These are phyloP conservation scores for Lepidurus apus DNA, from an alignment of 1,140 invertebrate genomes.

Conservation along the genomic window DNA sequence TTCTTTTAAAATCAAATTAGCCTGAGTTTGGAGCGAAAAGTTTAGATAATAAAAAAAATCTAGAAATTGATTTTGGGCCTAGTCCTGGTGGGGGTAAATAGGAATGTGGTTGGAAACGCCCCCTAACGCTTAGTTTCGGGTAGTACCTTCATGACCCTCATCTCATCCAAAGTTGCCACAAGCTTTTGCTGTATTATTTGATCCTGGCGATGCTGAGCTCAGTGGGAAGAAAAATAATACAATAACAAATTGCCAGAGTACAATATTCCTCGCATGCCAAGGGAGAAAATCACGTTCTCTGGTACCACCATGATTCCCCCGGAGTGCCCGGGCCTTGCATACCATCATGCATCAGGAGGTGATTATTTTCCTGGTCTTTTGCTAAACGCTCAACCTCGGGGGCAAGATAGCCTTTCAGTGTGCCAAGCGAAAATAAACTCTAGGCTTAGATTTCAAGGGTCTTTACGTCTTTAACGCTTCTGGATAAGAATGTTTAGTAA, in stretches of 20 bases:
- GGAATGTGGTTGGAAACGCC: constrained; percentile 1
- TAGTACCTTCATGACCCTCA: not conserved
- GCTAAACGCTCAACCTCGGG: not conserved
- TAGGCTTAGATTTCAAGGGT: no score
- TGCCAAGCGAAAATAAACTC: not conserved
- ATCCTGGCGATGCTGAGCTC: not conserved
- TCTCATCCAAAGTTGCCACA: not conserved
- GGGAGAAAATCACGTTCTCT: not conserved
- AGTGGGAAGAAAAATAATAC: constrained; percentile 4
- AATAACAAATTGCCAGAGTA: constrained; percentile 11
- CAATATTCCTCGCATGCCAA: not conserved
- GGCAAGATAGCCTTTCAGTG: not conserved
- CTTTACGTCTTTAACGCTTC: no score
- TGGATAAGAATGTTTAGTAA: no score
- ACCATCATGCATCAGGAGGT: constrained; percentile 1
- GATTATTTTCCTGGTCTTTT: constrained; percentile 1
- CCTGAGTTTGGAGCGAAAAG: no score
- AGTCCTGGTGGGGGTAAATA: not conserved
- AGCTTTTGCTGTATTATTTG: not conserved
- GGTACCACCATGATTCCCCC: not conserved
- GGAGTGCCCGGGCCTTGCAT: not conserved
- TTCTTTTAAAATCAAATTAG: not conserved
- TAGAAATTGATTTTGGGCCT: no score
- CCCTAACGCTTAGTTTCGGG: not conserved
- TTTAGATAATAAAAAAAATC: no score